These are phyloP conservation scores for Meta bourneti DNA, from an alignment of 2,888 invertebrate species.

Conservation along the genomic window DNA sequence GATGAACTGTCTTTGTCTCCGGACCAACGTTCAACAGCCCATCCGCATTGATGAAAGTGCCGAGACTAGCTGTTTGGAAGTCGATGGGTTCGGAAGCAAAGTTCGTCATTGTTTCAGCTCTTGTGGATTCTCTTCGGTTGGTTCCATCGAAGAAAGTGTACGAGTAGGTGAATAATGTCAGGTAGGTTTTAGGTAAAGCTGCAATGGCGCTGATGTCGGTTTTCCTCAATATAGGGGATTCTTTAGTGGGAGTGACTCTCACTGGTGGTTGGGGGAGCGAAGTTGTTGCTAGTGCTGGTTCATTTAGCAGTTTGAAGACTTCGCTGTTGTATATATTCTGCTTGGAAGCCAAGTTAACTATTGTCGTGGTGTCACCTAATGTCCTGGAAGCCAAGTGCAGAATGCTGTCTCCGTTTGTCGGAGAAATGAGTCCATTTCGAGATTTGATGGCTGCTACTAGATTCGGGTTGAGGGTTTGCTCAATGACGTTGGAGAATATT, in stretches of 20 bases:
- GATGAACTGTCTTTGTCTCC: conserved; percentile 74
- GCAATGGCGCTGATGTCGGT: conserved; percentile 70
- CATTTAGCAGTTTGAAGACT: conserved; percentile 61
- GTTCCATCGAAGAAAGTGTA: conserved; percentile 78
- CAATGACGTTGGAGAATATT: conserved; percentile 74
- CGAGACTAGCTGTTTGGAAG: conserved; percentile 73
- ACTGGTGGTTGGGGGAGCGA: not conserved
- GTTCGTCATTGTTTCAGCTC: conserved; percentile 77
- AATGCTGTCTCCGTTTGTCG: conserved; percentile 36
- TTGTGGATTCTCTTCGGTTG: conserved; percentile 75
- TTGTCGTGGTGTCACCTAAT: conserved; percentile 74
- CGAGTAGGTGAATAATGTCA: conserved; percentile 77
- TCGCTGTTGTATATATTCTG: conserved; percentile 77
- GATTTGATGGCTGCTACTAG: conserved; percentile 64
- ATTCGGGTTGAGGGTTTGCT: conserved; percentile 75
- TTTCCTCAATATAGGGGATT: not conserved
- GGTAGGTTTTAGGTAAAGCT: conserved; percentile 75
- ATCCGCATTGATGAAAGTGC: conserved; percentile 71
- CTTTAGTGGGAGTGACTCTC: not conserved
- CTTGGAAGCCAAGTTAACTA: conserved; percentile 78
- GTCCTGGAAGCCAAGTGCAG: conserved; percentile 73
- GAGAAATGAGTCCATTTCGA: conserved; percentile 57
- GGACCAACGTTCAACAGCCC: conserved; percentile 76
- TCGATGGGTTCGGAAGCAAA: conserved; percentile 56
- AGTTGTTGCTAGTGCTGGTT: not conserved